Evolutionary conservation across 2,888 invertebrate genomes (phyloP), one percentile per base, ranked within the genome.

Genomic region (Agelastica alni): DNA sequence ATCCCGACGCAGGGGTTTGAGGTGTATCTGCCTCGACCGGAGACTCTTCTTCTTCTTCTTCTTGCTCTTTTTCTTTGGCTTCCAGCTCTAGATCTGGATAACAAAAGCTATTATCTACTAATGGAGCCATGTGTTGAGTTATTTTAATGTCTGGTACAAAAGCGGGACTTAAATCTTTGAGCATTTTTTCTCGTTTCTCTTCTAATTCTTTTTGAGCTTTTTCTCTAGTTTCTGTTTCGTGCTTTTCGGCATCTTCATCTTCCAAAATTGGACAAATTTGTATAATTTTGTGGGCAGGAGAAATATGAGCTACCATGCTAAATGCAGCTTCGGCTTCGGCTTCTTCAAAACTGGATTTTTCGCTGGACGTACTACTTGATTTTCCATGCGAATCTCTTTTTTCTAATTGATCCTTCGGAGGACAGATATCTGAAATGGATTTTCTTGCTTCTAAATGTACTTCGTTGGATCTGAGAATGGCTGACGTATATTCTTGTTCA

Each of bases 131-230:
- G 65, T 83, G 83, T 79, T 84, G 84, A 4, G 84, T 84, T 12
- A 84, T 79, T 63, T 80, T 84, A 51, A 85, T 84, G 64, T 82
- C 83, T n/a, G 85, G 85, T 53, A 84, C 81, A 37, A 81, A 80
- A 7, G 83, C 81, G 10, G 84, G 84, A 67, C 85, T 85, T 70
- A 80, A 80, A 69, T 84, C 83, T 66, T 80, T 80, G 39, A 75
- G 69, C 59, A 69, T 67, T 58, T 69, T 70, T 6, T 77, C 64
- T 76, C 81, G 53, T 73, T 78, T 61, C 75, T 78, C 71, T 76
- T 81, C 64, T 63, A 78, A 67, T 52, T 75, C 75, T 52, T 73
- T 68, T 46, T 68, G 64, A 5, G 71, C 72, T 41, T 70, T 67
- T 64, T 80, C 78, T 54, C 76, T 68, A 13, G 78, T 75, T 74